Base-by-base conservation (phyloP, 2,888 invertebrate species). In the Altica lythri region DNA sequence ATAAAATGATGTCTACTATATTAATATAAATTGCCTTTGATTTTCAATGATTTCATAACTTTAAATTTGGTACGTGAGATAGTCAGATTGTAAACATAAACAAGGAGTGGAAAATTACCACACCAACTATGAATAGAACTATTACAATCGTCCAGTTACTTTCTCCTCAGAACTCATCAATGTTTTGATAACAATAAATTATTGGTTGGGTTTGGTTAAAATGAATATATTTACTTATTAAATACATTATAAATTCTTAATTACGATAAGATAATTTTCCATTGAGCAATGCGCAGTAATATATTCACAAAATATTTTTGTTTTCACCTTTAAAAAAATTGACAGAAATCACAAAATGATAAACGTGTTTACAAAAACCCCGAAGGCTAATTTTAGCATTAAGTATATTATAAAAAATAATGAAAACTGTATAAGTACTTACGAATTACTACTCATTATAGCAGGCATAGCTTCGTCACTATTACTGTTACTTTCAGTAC, bases 391-490 rank as follows among this genome's bases (percentile, higher is more conserved):
- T 45, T 40, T 49, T 50, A 55, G 49, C 34, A 50, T 13, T 50
- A 14, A 1, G 12, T 9, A 10, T 10, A 40, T 3, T 40, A 16
- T 14, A 53, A 42, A 35, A 46, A 46, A 22, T 27, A 3, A 29
- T 12, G 12, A 38, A 9, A 17, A 12, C 25, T 22, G 22, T 16
- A 30, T 34, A 10, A 35, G 22, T 44, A 75, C 75, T 75, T 72
- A 75, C 75, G 68, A 66, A 68, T 68, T 72, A 72, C 70, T 70
- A 70, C 70, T 74, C 67, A 76, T 69, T 68, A 76, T 72, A 60
- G 76, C 75, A 60, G 76, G 76, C 75, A 77, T 77, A 64, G 72
- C 74, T 74, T 75, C 72, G 59, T 69, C 65, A 71, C 70, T 70
- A 67, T 64, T 68, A 67, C 62, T 60, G 66, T 67, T 68, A 66